A percentile compares a stretch with the other conserved stretches of the same genome.
phyloP scores from a whole-genome alignment of 1,140 invertebrate species.

The Chironomus striatipennis region DNA sequence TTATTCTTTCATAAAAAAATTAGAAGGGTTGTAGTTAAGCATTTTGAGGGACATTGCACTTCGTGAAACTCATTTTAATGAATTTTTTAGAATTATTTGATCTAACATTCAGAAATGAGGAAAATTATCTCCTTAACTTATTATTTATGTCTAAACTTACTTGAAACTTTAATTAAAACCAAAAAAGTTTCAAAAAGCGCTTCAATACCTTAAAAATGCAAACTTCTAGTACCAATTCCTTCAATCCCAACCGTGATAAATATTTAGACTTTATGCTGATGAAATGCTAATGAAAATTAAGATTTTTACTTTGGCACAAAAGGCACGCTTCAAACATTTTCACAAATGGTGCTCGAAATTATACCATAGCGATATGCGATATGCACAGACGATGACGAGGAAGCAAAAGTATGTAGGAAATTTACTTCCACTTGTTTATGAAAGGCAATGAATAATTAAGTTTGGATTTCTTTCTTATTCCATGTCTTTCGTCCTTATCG shows the following conservation, averaged over 20 bases:
- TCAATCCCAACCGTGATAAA: neutral
- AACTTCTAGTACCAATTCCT: neutral
- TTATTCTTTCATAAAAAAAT: too few relatives aligned
- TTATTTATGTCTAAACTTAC: too few relatives aligned
- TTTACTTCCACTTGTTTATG: slow-evolving; percentile 15
- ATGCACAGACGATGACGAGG: neutral
- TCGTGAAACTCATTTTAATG: too few relatives aligned
- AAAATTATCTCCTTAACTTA: too few relatives aligned
- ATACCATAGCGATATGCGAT: too few relatives aligned
- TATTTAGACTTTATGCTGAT: neutral
- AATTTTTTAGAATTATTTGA: too few relatives aligned
- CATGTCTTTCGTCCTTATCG: neutral
- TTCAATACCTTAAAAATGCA: too few relatives aligned
- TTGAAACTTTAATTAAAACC: too few relatives aligned
- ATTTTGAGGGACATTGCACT: too few relatives aligned
- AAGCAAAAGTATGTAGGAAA: neutral
- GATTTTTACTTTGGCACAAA: neutral
- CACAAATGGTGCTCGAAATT: neutral
- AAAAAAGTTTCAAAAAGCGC: too few relatives aligned
- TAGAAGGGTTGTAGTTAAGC: too few relatives aligned
- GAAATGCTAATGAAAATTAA: slow-evolving; percentile 19
- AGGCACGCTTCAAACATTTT: neutral
- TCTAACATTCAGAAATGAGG: too few relatives aligned
- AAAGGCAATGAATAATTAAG: slow-evolving; percentile 21
- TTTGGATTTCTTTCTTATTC: neutral